A percentile compares a stretch with the other conserved stretches of the same genome.
These are phyloP conservation scores for Thamnaconus septentrionalis DNA, from an alignment of 2,113 vertebrate genomes.

Conservation along the genomic window DNA sequence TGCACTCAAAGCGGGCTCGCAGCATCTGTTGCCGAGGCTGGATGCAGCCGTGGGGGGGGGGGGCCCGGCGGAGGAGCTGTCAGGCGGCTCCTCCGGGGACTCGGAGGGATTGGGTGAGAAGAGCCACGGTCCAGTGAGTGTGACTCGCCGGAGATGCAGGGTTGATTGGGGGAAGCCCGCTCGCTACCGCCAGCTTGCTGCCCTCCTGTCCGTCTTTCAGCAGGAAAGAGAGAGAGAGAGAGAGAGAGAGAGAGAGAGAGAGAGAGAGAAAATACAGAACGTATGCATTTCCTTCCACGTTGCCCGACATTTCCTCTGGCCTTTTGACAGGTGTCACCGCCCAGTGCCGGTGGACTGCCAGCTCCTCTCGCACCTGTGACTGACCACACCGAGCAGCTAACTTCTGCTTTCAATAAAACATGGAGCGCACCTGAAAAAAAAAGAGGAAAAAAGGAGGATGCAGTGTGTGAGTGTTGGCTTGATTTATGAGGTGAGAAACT, in stretches of 20 bases:
- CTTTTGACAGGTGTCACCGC: constrained; percentile 66
- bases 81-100: constrained; percentile 42
- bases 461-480: constrained; percentile 20
- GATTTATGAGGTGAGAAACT: constrained; percentile 17
- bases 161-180: constrained; percentile 41
- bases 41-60: background rate
- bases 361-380: constrained; percentile 53
- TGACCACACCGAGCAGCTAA: constrained; percentile 51
- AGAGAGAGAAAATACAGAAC: constrained; percentile 12
- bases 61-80: constrained; percentile 49
- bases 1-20: constrained; percentile 17
- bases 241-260: constrained; percentile 16
- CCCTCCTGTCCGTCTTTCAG: constrained; percentile 43
- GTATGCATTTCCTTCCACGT: constrained; percentile 42
- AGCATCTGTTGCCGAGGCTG: constrained; percentile 55
- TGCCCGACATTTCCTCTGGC: constrained; percentile 45
- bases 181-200: constrained; percentile 30
- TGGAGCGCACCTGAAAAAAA: constrained; percentile 16
- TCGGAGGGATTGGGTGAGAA: constrained; percentile 54
- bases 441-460: background rate
- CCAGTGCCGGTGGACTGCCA: constrained; percentile 33
- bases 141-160: constrained; percentile 54
- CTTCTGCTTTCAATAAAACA: constrained; percentile 59
- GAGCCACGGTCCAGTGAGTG: constrained; percentile 55
- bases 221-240: constrained; percentile 14